Evolutionary conservation across 2,888 invertebrate species (phyloP), one percentile per base, ranked within the genome.

Genomic region (Ptychoptera albimana): DNA sequence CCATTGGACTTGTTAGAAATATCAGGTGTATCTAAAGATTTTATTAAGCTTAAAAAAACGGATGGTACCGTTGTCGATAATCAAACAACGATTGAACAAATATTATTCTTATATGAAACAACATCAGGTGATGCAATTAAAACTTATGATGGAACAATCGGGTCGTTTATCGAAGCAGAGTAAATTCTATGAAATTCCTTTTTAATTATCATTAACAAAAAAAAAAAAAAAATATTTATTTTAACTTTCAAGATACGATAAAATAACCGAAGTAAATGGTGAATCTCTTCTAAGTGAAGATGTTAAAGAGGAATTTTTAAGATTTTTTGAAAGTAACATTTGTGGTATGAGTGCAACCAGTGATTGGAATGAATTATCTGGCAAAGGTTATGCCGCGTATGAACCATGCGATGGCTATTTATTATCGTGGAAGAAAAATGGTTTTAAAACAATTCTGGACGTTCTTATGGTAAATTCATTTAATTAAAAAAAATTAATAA

Each of bases 371-470:
- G 7, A 23, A 23, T 3, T 5, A 23, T 84, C 86, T 0, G 69
- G 79, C 1, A 65, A 64, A 46, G 77, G 78, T 0, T 64, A 77
- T 34, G 59, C 68, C 2, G 74, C 79, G 49, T 79, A 77, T 55
- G 68, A 75, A 72, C 62, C 66, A 0, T 82, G 82, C 55, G 75
- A 78, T 9, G 88, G 88, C 1, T 76, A 84, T 55, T 63, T 66
- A 12, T 60, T 78, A 52, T 64, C 81, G 54, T 88, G 85, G 87
- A 82, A 79, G 52, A 72, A 75, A 42, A 73, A 69, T 48, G 85
- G 85, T 2, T 87, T 73, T 55, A 70, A 67, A 49, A 77, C 69
- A 2, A 64, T 87, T 47, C 62, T 87, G 39, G 72, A 79, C 52
- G 54, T 84, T 39, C 64, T 88, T 48, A 68, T 76, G 74, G 82